These are phyloP conservation scores for Petrocephalus sullivani DNA, from an alignment of 2,797 vertebrate genomes.

Conservation along the genomic window DNA sequence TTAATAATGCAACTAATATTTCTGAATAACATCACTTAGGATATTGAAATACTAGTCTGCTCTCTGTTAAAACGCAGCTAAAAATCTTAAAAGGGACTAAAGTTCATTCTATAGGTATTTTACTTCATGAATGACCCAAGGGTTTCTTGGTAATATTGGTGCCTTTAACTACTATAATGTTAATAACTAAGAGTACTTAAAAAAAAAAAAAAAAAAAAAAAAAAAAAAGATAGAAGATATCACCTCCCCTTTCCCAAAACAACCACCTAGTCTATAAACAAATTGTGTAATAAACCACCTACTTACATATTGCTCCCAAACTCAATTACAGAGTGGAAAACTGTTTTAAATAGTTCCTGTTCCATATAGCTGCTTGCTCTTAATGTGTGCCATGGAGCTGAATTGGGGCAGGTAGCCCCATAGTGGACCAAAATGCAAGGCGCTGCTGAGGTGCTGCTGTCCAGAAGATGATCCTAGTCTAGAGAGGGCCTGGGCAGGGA, in stretches of 20 bases:
- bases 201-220: too few species aligned
- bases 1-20: neutral
- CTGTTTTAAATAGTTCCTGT: neutral
- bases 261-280: neutral
- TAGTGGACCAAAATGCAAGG: neutral
- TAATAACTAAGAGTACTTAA: neutral
- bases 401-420: neutral
- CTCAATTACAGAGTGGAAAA: conserved; percentile 2
- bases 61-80: neutral
- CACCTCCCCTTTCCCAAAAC: neutral
- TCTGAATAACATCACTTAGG: neutral
- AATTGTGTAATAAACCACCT: neutral
- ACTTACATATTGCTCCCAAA: neutral
- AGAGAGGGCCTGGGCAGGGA: conserved; percentile 6
- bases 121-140: neutral
- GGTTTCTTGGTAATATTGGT: neutral
- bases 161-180: neutral
- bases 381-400: neutral
- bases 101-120: neutral
- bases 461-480: neutral
- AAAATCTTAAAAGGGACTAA: neutral
- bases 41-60: neutral
- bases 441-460: neutral
- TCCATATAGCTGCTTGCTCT: neutral
- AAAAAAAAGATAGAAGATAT: neutral